phyloP scores from a whole-genome alignment of 2,888 invertebrate genomes.

The Acholoe squamosa region DNA sequence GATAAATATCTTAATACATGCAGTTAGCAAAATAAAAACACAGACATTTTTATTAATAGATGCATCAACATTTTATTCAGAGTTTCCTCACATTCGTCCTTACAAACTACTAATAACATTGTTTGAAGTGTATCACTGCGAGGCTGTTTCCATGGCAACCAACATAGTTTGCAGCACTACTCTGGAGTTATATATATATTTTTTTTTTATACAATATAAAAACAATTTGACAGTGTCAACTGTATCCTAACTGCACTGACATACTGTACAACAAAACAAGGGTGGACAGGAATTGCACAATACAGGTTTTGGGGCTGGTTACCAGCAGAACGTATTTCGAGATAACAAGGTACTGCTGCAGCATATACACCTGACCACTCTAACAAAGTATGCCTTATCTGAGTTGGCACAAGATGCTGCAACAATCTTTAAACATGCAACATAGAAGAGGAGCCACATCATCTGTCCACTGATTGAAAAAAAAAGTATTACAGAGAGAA shows the following conservation, averaged over 20 bases:
- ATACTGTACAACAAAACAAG: constrained; percentile 60
- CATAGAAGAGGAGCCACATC: background rate
- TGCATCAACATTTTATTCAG: constrained; percentile 57
- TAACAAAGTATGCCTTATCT: background rate
- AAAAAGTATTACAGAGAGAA: background rate
- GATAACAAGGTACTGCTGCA: constrained; percentile 26
- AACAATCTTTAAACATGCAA: constrained; percentile 26
- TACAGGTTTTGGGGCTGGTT: constrained; percentile 2
- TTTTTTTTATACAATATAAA: constrained; percentile 43
- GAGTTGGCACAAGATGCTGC: background rate
- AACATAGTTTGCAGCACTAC: constrained; percentile 61
- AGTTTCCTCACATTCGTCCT: constrained; percentile 27
- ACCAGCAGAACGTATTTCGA: constrained; percentile 3
- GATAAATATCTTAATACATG: no score
- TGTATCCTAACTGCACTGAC: constrained; percentile 59
- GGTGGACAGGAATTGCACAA: constrained; percentile 58
- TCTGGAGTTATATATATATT: constrained; percentile 56
- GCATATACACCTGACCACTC: background rate
- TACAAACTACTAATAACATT: constrained; percentile 58
- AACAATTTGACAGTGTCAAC: constrained; percentile 57
- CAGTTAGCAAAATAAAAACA: background rate
- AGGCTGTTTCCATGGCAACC: constrained; percentile 59
- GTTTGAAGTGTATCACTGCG: constrained; percentile 61
- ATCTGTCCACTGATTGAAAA: constrained; percentile 1
- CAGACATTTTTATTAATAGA: background rate